Evolutionary conservation across 2,113 vertebrate species (phyloP), one percentile per base, ranked within the genome.

Genomic region (Thymallus thymallus): DNA sequence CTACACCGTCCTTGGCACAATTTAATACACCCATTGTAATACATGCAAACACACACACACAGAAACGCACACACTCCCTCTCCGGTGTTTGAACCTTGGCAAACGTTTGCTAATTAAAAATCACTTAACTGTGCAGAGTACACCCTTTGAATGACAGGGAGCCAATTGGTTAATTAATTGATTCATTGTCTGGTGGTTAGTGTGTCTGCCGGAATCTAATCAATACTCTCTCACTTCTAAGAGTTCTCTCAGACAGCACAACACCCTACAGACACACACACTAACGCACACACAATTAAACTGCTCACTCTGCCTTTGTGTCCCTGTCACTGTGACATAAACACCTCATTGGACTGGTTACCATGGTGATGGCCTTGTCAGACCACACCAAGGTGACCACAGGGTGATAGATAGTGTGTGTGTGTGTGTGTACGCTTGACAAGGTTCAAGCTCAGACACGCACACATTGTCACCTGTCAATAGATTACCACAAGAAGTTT

Each of bases 21-120:
- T 18, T 4, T 24, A 16, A 48, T 51, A 26, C 6, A 71, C 35
- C 65, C 35, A 41, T 7, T 41, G 35, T 41, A 41, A 41, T 41
- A 7, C 32, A 35, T 1, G 7, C 32, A 32, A 6, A 32, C 29
- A 72, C 32, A 67, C 72, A 71, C 68, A 41, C 55, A 73, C 6
- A 16, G 35, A 22, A 63, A 62, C 12, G 23, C 69, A 72, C 69
- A 45, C 56, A 72, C 10, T 18, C 45, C 51, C 22, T 60, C 5
- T 13, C 23, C 29, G 22, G 32, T 78, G 71, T 69, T 32, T 26
- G 1, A 0, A 61, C 46, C 79, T 51, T 63, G 2, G 58, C 81
- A 68, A 72, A 72, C 62, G 62, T 81, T 76, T 73, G 75, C 76
- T 85, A 77, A 87, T 86, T 87, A 84, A 78, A 65, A 84, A 76